Evolutionary conservation across 2,113 vertebrate genomes (phyloP), one percentile per base, ranked within the genome.

Genomic region (Gymnogyps californianus): DNA sequence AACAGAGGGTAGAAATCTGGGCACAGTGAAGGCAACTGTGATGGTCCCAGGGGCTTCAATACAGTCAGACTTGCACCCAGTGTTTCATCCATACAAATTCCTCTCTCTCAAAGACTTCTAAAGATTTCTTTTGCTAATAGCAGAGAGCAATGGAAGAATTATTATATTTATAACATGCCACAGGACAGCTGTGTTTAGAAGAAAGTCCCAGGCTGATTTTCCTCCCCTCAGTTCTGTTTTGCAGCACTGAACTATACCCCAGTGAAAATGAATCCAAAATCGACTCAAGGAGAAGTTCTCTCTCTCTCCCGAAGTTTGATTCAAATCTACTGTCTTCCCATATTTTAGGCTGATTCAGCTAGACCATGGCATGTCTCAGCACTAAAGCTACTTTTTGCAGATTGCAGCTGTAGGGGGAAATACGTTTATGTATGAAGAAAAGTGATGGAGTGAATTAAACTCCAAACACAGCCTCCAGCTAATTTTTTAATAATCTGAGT

Each of bases 401-500:
- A 96, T 88, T 88, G 94, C 87, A 96, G 96, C 96, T 96, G 93
- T 91, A 96, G 93, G 95, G 96, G 81, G 75, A 97, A 97, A 96
- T 22, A 90, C 6, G 13, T 94, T 93, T 77, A 44, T 16, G 36
- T 22, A 42, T 13, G 54, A 95, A 74, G 89, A 59, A 26, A 90
- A 75, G 71, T 26, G 36, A 88, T 91, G 62, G 46, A 40, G 32
- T 64, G 78, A 83, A 93, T 64, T 83, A 84, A 94, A 97, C 85
- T 81, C 91, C 94, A 96, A 97, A 96, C 96, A 94, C 85, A 89
- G 90, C 89, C 81, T 94, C 93, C 38, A 93, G 65, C 92, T 89
- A 77, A 97, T 90, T 46, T 62, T 87, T 89, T 92, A 84, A 90
- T 89, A 71, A 90, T 79, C 72, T 69, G 59, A 93, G 82, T 2